Percentiles rank a stretch among this genome's conserved stretches.
Conservation (phyloP, 35 echinoderm and acorn worm genomes). For the Apostichopus japonicus region DNA sequence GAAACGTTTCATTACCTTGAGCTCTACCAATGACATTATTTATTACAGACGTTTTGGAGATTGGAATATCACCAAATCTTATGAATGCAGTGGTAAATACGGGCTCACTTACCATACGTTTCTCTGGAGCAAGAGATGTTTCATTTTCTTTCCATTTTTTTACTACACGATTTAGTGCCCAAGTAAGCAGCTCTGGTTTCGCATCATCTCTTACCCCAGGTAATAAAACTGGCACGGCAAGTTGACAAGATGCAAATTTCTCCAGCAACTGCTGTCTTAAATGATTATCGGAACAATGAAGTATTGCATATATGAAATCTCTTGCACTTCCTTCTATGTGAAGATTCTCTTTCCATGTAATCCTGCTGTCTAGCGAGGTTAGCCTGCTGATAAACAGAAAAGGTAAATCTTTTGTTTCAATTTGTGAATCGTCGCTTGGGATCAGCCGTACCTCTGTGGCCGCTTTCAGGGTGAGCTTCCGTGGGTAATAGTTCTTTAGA, state of each 20-base stretch:
- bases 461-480: neutral
- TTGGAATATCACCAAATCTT: neutral
- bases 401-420: neutral
- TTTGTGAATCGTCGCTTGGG: neutral
- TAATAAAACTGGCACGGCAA: no score
- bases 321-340: no score
- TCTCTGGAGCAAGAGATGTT: neutral
- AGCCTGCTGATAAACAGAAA: neutral
- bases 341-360: no score
- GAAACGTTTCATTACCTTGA: neutral
- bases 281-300: no score
- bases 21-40: conserved; percentile 39
- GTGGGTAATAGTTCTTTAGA: neutral
- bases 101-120: neutral
- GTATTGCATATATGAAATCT: no score
- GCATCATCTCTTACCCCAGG: no score
- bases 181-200: neutral
- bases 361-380: no score
- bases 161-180: conserved; percentile 10
- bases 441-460: neutral
- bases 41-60: conserved; percentile 12
- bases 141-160: neutral
- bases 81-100: neutral
- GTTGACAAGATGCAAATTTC: no score
- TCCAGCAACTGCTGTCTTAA: no score